Evolutionary conservation across 2,113 vertebrate species (phyloP).

Genomic region (Meriones unguiculatus): DNA sequence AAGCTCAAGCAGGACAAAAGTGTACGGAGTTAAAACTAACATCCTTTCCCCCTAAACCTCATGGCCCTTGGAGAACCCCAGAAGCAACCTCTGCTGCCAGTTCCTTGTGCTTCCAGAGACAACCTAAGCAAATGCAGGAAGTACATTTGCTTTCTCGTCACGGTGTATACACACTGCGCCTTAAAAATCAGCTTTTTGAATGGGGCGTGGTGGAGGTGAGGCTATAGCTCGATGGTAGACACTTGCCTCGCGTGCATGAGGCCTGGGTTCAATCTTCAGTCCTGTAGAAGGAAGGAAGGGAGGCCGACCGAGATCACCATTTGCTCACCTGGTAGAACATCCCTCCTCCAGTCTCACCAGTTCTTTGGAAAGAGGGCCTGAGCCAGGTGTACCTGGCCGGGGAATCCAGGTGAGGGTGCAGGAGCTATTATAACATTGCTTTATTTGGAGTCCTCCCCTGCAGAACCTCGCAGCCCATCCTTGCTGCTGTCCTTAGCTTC

Average conservation of each 20-base stretch:
- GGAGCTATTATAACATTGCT: not conserved
- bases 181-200: not conserved
- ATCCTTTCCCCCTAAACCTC: not conserved
- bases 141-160: not conserved
- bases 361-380: not conserved
- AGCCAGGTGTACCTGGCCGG: not conserved
- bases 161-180: not conserved
- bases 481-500: not conserved
- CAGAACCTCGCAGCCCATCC: not conserved
- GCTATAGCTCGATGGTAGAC: not conserved
- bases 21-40: not conserved
- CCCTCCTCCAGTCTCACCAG: not conserved
- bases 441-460: not conserved
- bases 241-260: no score
- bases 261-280: not conserved
- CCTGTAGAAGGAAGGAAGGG: not conserved
- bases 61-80: not conserved
- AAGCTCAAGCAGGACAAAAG: not conserved
- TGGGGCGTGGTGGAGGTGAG: not conserved
- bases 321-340: not conserved
- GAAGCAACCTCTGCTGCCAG: not conserved
- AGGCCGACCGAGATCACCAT: not conserved
- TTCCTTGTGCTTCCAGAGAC: not conserved
- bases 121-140: not conserved
- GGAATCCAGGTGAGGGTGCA: not conserved